Base-by-base conservation (phyloP, 1,140 invertebrate species). In the Pteromalus puparum region DNA sequence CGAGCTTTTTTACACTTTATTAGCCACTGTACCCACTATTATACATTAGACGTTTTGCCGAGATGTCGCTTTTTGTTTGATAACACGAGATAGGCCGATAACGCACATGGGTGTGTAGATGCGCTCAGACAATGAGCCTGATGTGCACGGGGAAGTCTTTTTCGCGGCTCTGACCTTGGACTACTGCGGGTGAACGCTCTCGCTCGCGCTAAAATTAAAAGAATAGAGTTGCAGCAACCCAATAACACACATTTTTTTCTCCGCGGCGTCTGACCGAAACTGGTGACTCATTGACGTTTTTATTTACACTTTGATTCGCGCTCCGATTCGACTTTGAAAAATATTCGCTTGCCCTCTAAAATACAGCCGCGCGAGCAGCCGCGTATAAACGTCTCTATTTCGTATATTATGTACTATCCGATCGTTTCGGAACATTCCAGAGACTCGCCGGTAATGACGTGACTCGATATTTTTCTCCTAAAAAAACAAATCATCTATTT, bases 21-120 rank as follows among this genome's bases (percentile, higher is more conserved):
- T 24, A 34, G 1, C 18, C 18, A 0, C 30, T 9, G 76, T n/a
- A 34, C n/a, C n/a, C n/a, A n/a, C n/a, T n/a, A n/a, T n/a, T n/a
- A 34, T 13, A 21, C 18, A 61, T n/a, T 61, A 53, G 53, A 61
- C 18, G 53, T n/a, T 61, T 21, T n/a, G 18, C 53, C 7, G 34
- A 68, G 6, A 30, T 53, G 70, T 38, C 1, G 38, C 76, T 67
- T 78, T 78, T 84, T 80, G 67, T 79, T 80, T 84, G 82, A 84
- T 84, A 79, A 80, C 30, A 80, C 67, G 21, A 61, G 53, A 42
- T 74, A 34, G 21, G 18, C 38, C 30, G 73, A 74, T 74, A 74
- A 83, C 18, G 38, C 48, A 6, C 24, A 77, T 48, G 74, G 61
- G 30, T 61, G 73, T 77, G 73, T 30, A 24, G 1, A 38, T 38